phyloP scores from a whole-genome alignment of 2,113 vertebrate species.

The Tautogolabrus adspersus region DNA sequence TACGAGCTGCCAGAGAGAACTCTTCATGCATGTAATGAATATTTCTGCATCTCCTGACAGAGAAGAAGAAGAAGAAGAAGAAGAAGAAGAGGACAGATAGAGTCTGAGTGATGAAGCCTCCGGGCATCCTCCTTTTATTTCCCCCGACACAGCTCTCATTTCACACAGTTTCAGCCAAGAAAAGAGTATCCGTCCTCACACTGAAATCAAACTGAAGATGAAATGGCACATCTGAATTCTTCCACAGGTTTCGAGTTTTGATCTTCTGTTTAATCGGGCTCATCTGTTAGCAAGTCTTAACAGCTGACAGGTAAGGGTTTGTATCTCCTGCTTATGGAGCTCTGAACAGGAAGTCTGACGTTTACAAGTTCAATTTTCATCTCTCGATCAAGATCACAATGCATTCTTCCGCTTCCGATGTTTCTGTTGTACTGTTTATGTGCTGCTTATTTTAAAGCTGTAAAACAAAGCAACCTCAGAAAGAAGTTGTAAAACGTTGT shows the following conservation, averaged over 20 bases:
- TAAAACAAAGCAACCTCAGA: too few relatives aligned
- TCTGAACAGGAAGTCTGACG: not conserved
- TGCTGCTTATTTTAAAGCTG: too few relatives aligned
- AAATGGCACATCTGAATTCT: conserved; percentile 2
- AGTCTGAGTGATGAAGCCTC: conserved; percentile 21
- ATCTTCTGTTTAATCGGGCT: not conserved
- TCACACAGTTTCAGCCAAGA: conserved; percentile 11
- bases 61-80: conserved; percentile 26
- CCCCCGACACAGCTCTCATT: conserved; percentile 25
- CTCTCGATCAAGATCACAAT: not conserved
- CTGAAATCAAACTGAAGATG: conserved; percentile 13
- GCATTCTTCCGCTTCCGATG: too few relatives aligned
- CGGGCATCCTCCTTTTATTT: conserved; percentile 41
- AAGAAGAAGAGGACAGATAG: conserved; percentile 39
- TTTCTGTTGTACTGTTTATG: too few relatives aligned
- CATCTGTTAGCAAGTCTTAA: not conserved
- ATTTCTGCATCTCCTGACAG: conserved; percentile 63
- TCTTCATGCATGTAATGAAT: conserved; percentile 74
- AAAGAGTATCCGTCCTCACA: not conserved
- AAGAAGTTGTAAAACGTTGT: too few relatives aligned
- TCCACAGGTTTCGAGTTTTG: not conserved
- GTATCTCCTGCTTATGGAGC: not conserved
- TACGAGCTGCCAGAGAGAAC: conserved; percentile 59
- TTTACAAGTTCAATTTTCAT: not conserved
- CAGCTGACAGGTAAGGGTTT: not conserved